phyloP scores from a whole-genome alignment of 2,888 invertebrate genomes.

The Brenthis hecate region DNA sequence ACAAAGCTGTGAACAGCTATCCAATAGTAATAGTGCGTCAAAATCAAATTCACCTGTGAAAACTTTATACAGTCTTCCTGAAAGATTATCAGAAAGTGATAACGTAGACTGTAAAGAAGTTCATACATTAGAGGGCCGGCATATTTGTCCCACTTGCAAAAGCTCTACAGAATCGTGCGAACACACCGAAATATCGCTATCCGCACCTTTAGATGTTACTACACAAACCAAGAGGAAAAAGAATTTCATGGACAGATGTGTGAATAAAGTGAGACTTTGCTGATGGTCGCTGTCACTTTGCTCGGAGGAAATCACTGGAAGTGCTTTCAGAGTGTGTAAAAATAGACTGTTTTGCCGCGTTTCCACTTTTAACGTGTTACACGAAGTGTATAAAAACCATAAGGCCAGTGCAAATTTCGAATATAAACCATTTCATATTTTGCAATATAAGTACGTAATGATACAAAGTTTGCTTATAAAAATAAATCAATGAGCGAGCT shows the following conservation, averaged over 20 bases:
- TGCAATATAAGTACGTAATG: background rate
- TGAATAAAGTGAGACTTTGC: constrained; percentile 90
- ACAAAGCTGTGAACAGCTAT: constrained; percentile 73
- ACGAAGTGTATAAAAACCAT: constrained; percentile 5
- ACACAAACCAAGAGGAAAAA: constrained; percentile 86
- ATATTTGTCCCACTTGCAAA: constrained; percentile 82
- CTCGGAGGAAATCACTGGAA: constrained; percentile 35
- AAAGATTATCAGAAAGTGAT: constrained; percentile 70
- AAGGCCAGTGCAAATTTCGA: constrained; percentile 18
- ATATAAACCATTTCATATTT: constrained; percentile 40
- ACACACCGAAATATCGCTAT: constrained; percentile 81
- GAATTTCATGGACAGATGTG: constrained; percentile 93
- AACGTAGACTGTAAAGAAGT: constrained; percentile 61
- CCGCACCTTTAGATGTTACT: constrained; percentile 81
- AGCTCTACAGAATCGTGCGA: constrained; percentile 81
- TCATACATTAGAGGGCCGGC: constrained; percentile 42
- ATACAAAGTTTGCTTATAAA: constrained; percentile 8
- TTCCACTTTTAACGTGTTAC: constrained; percentile 22
- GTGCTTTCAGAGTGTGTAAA: constrained; percentile 73
- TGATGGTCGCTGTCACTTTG: constrained; percentile 69
- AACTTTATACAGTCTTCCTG: constrained; percentile 70
- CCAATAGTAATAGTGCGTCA: constrained; percentile 70
- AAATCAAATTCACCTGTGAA: constrained; percentile 73
- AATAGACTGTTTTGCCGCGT: constrained; percentile 47
- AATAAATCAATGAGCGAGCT: constrained; percentile 4